Evolutionary conservation across 2,113 vertebrate species (phyloP).

Genomic region (Octodon degus): DNA sequence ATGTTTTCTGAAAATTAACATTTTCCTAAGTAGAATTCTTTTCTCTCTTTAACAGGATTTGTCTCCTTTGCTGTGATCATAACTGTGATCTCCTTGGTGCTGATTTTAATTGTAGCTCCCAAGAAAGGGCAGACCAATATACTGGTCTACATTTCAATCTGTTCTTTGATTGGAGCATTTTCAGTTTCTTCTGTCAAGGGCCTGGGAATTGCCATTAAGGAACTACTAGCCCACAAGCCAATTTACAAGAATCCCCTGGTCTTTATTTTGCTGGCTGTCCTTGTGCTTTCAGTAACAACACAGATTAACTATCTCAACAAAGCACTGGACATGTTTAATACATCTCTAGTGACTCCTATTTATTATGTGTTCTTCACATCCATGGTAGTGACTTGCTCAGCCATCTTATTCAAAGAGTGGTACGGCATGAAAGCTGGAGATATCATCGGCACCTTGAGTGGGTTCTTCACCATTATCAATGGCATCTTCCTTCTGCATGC

Average conservation of each 20-base stretch:
- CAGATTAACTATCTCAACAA: slow-evolving; percentile 92
- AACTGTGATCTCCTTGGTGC: slow-evolving; percentile 78
- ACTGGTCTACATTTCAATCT: slow-evolving; percentile 89
- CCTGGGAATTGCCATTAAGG: slow-evolving; percentile 88
- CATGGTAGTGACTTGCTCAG: slow-evolving; percentile 85
- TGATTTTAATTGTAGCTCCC: slow-evolving; percentile 87
- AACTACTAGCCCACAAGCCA: slow-evolving; percentile 83
- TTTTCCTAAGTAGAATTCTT: slow-evolving; percentile 40
- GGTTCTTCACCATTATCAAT: slow-evolving; percentile 88
- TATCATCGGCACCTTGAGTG: slow-evolving; percentile 87
- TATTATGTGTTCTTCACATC: slow-evolving; percentile 91
- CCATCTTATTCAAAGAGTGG: slow-evolving; percentile 91
- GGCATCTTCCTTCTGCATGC: slow-evolving; percentile 89
- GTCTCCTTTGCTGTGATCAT: slow-evolving; percentile 86
- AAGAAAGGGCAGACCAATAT: slow-evolving; percentile 88
- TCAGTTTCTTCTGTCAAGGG: slow-evolving; percentile 91
- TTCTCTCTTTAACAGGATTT: slow-evolving; percentile 84
- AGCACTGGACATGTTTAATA: slow-evolving; percentile 88
- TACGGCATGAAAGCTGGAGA: slow-evolving; percentile 85
- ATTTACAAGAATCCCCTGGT: slow-evolving; percentile 85
- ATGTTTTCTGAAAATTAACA: not conserved
- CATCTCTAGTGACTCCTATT: slow-evolving; percentile 89
- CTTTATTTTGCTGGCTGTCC: slow-evolving; percentile 83
- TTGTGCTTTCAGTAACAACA: slow-evolving; percentile 85
- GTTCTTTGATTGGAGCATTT: slow-evolving; percentile 90